phyloP scores from a whole-genome alignment of 92 coral and sea anemone species.

The Nematostella vectensis region DNA sequence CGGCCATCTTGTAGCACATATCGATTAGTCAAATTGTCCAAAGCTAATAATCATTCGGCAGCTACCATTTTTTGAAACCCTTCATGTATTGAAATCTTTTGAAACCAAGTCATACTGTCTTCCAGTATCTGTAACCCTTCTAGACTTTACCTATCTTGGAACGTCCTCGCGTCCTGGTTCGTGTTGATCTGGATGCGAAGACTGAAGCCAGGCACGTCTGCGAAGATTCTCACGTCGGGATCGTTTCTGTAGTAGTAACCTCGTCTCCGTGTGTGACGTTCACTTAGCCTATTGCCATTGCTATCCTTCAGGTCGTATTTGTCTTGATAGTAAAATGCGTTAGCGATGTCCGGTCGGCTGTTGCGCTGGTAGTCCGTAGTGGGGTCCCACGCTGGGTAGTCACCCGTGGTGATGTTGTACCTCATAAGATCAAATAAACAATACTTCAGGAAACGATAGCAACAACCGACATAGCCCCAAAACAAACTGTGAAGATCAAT shows the following conservation, averaged over 20 bases:
- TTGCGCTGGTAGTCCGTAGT: constrained; percentile 10
- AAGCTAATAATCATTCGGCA: too few relatives aligned
- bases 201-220: constrained; percentile 13
- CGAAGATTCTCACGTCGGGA: constrained; percentile 19
- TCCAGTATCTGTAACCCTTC: too few relatives aligned
- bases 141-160: constrained; percentile 37
- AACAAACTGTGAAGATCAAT: not conserved
- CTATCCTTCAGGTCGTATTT: constrained; percentile 3
- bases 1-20: too few relatives aligned
- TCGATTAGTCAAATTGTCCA: too few relatives aligned
- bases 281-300: not conserved
- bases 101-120: too few relatives aligned
- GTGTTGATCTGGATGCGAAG: constrained; percentile 27
- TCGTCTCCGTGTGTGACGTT: constrained; percentile 4
- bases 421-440: not conserved
- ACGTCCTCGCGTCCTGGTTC: constrained; percentile 24
- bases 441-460: not conserved
- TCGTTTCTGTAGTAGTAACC: constrained; percentile 25
- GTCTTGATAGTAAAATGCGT: constrained; percentile 1
- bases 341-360: not conserved
- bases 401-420: constrained; percentile 38
- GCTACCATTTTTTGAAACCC: too few relatives aligned
- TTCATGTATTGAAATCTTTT: too few relatives aligned
- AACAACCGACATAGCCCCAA: too few relatives aligned
- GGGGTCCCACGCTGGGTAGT: constrained; percentile 33